Conservation (phyloP, 2,113 vertebrate genomes). For the Brachyistius frenatus region DNA sequence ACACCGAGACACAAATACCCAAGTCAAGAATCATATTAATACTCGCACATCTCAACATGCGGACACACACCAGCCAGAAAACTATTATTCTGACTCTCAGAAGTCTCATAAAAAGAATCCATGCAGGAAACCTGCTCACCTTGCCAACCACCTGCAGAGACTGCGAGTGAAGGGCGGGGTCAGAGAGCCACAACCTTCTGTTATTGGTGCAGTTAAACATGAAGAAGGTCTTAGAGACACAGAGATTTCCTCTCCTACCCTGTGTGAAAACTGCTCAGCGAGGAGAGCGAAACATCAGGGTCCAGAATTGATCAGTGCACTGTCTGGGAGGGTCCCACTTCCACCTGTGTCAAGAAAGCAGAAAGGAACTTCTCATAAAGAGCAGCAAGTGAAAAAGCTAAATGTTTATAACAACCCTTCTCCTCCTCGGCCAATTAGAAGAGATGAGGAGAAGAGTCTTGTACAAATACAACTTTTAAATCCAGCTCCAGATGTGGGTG, state of each 20-base stretch:
- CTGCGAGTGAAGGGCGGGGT: constrained; percentile 54
- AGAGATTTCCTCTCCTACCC: constrained; percentile 24
- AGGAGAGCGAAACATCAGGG: constrained; percentile 42
- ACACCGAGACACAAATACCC: constrained; percentile 16
- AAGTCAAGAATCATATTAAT: constrained; percentile 22
- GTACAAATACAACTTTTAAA: constrained; percentile 28
- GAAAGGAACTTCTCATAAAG: constrained; percentile 29
- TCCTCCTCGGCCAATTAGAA: constrained; percentile 34
- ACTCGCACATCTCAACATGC: constrained; percentile 12
- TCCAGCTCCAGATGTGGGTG: constrained; percentile 31
- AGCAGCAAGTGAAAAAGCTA: constrained; percentile 38
- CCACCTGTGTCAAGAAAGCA: constrained; percentile 73
- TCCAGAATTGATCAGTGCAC: constrained; percentile 16
- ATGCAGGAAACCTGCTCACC: constrained; percentile 62
- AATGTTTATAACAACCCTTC: background rate
- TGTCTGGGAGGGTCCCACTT: constrained; percentile 64
- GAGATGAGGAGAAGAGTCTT: constrained; percentile 38
- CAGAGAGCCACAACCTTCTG: constrained; percentile 47
- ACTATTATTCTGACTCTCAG: constrained; percentile 15
- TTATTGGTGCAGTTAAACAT: constrained; percentile 52
- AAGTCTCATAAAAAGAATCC: constrained; percentile 52
- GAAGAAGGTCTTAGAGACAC: constrained; percentile 30
- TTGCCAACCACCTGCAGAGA: constrained; percentile 78
- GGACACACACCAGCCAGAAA: constrained; percentile 14
- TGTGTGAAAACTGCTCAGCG: constrained; percentile 74